Base-by-base conservation (phyloP, 2,888 invertebrate species). In the Hirudinaria manillensis region DNA sequence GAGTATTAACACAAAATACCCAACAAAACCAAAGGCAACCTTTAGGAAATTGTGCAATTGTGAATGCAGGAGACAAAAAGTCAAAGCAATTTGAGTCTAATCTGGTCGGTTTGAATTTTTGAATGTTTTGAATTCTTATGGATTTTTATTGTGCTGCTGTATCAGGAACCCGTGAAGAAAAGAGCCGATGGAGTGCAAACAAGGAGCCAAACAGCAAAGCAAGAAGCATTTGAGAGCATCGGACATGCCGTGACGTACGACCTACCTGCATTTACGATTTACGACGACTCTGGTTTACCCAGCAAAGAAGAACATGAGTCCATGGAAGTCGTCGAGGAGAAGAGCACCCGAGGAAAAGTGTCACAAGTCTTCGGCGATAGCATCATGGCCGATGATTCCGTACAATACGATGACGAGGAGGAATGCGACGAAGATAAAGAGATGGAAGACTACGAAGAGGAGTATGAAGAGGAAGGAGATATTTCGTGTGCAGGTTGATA, bases 401-500 rank as follows among this genome's bases (percentile, higher is more conserved):
- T 24, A 38, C 36, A 36, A 16, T 34, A 38, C 13, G 72, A 72
- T 55, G 72, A 55, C 10, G 55, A 29, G n/a, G 72, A 27, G 2
- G 72, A 27, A 13, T 24, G 27, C 6, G 72, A 29, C 21, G 29
- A 55, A 53, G 72, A 55, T 3, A 53, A 53, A 53, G 72, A 24
- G n/a, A 27, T 32, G 32, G 55, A 34, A 53, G 72, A 53, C 53
- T 51, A 51, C 32, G 72, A 53, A 55, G 55, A 34, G 53, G 72
- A 53, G 27, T 51, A 51, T 72, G 72, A 53, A 51, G 55, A 51
- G 24, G 71, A 53, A 61, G 61, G 24, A 27, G 61, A 61, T 61
- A 2, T 29, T 27, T 61, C 61, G 7, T 27, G 61, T 19, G n/a
- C 29, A 61, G 61, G 24, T 24, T 24, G 61, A 21, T 16, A 19